Percentiles rank a stretch among this genome's conserved stretches.
These are phyloP conservation scores for Neoniphon sammara DNA, from an alignment of 2,797 vertebrate genomes.

Conservation along the genomic window DNA sequence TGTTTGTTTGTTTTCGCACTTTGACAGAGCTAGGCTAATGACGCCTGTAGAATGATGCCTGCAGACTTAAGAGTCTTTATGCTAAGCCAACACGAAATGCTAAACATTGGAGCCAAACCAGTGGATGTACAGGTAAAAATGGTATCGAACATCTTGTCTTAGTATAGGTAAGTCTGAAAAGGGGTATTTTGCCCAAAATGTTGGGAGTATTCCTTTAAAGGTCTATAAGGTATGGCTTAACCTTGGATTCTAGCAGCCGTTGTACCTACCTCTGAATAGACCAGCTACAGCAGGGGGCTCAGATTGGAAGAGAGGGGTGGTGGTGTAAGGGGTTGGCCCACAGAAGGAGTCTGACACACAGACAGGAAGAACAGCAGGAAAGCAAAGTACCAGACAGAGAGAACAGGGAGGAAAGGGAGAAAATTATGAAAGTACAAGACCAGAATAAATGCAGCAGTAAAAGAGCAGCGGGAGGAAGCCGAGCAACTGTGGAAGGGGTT, in stretches of 20 bases:
- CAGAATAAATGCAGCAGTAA: slow-evolving; percentile 24
- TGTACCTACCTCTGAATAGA: slow-evolving; percentile 90
- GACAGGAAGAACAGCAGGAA: slow-evolving; percentile 72
- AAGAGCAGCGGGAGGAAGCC: slow-evolving; percentile 38
- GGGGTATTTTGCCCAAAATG: too few species aligned
- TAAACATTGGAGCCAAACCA: too few species aligned
- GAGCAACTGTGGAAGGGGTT: slow-evolving; percentile 49
- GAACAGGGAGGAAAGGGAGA: slow-evolving; percentile 54
- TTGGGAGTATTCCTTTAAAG: too few species aligned
- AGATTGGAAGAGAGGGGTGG: slow-evolving; percentile 85
- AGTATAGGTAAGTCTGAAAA: too few species aligned
- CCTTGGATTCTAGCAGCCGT: not conserved
- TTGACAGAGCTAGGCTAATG: too few species aligned
- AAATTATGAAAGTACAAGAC: slow-evolving; percentile 41
- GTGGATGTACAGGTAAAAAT: too few species aligned
- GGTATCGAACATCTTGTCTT: too few species aligned
- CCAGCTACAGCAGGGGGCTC: slow-evolving; percentile 89
- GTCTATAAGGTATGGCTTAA: not conserved
- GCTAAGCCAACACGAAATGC: too few species aligned
- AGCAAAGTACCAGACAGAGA: slow-evolving; percentile 54
- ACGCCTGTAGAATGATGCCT: too few species aligned
- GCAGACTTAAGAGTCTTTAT: too few species aligned
- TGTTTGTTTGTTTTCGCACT: too few species aligned
- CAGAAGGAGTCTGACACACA: slow-evolving; percentile 89
- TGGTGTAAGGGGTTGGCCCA: slow-evolving; percentile 87